These are phyloP conservation scores for Neodon shergylaensis DNA, from an alignment of 2,113 vertebrate species.

Conservation along the genomic window DNA sequence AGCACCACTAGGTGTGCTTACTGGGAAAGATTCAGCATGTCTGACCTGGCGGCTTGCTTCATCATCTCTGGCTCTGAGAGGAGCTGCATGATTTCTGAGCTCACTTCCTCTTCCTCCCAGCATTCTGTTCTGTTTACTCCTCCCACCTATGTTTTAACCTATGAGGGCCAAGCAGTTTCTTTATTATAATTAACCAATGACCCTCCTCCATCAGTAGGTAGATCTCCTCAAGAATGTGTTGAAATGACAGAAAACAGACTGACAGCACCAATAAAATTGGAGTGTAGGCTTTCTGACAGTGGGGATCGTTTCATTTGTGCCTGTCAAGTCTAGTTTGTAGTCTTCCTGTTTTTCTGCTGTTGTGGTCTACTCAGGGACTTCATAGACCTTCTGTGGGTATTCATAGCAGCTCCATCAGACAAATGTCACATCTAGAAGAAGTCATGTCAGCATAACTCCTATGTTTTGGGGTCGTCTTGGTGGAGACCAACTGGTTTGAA, in stretches of 20 bases:
- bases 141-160: no score
- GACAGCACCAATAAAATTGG: background rate
- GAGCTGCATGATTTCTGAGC: no score
- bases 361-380: background rate
- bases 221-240: background rate
- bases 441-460: background rate
- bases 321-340: background rate
- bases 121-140: no score
- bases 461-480: background rate
- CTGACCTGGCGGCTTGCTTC: no score
- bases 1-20: no score
- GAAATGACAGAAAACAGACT: background rate
- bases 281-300: background rate
- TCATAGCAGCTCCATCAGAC: background rate
- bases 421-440: background rate
- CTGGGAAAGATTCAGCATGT: no score
- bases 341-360: background rate
- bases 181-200: no score
- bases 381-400: background rate
- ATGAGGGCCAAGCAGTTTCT: no score
- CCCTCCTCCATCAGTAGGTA: no score
- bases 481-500: background rate
- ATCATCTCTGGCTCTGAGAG: no score
- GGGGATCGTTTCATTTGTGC: background rate
- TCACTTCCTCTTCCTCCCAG: no score